Conservation (phyloP, 2,113 vertebrate genomes). For the Forbesichthys agassizii region DNA sequence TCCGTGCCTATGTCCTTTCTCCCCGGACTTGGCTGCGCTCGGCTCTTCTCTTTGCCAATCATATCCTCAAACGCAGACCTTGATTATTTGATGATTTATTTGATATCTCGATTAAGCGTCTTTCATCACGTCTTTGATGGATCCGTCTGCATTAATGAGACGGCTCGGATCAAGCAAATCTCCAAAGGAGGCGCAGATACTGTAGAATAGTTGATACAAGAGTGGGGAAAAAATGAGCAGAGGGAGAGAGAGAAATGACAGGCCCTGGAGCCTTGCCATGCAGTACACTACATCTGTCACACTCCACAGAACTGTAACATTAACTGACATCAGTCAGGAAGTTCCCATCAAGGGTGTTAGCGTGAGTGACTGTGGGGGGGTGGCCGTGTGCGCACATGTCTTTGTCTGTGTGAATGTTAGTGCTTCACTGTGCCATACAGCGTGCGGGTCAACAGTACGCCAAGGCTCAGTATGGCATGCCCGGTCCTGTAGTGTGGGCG, state of each 20-base stretch:
- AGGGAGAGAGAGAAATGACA: slow-evolving; percentile 21
- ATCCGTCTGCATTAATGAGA: slow-evolving; percentile 7
- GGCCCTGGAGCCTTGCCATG: slow-evolving; percentile 17
- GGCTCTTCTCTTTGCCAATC: not conserved
- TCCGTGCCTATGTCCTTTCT: slow-evolving; percentile 18
- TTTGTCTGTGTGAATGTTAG: slow-evolving; percentile 19
- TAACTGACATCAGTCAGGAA: not conserved
- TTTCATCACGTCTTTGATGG: not conserved
- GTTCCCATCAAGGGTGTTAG: not conserved
- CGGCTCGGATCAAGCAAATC: not conserved
- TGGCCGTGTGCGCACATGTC: not conserved
- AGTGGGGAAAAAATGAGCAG: not conserved
- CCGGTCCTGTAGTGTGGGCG: slow-evolving; percentile 60
- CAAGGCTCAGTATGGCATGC: slow-evolving; percentile 38
- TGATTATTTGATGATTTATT: slow-evolving; percentile 4
- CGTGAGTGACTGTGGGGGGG: slow-evolving; percentile 5
- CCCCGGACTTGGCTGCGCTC: not conserved
- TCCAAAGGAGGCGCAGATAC: not conserved
- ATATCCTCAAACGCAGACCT: not conserved
- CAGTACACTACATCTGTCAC: slow-evolving; percentile 46
- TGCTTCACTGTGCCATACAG: slow-evolving; percentile 49
- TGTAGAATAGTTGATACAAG: not conserved
- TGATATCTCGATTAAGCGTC: not conserved
- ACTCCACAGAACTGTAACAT: slow-evolving; percentile 30
- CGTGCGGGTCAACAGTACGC: slow-evolving; percentile 66